phyloP scores from a whole-genome alignment of 2,797 vertebrate species.

The Alca torda region DNA sequence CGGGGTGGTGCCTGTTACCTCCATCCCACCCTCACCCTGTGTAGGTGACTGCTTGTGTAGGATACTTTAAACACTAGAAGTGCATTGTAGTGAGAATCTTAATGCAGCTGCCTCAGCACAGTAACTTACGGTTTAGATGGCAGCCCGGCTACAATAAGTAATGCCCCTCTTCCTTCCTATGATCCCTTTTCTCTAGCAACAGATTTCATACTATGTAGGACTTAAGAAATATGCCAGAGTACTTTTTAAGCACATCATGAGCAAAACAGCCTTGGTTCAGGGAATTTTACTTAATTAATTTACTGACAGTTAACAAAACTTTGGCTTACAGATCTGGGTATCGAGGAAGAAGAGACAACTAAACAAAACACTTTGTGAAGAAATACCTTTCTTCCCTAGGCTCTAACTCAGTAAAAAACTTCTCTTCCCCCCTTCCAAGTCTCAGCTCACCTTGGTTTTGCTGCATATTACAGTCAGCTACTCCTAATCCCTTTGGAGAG shows the following conservation, averaged over 20 bases:
- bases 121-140: neutral
- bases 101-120: neutral
- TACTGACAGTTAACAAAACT: neutral
- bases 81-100: neutral
- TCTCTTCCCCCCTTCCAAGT: neutral
- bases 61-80: neutral
- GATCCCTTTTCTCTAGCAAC: neutral
- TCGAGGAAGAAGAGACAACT: neutral
- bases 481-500: neutral
- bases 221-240: neutral
- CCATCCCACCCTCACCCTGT: neutral
- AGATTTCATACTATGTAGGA: neutral
- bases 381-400: neutral
- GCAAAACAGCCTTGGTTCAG: neutral
- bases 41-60: neutral
- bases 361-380: neutral
- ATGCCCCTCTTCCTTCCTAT: neutral
- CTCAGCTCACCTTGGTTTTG: neutral
- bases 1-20: neutral
- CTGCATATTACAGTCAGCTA: neutral
- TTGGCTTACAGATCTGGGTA: neutral
- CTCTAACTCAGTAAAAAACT: neutral
- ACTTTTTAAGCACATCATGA: neutral
- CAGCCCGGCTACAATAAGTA: accelerated
- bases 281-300: neutral